Evolutionary conservation across 1,140 invertebrate genomes (phyloP), one percentile per base, ranked within the genome.

Genomic region (Cydia amplana): DNA sequence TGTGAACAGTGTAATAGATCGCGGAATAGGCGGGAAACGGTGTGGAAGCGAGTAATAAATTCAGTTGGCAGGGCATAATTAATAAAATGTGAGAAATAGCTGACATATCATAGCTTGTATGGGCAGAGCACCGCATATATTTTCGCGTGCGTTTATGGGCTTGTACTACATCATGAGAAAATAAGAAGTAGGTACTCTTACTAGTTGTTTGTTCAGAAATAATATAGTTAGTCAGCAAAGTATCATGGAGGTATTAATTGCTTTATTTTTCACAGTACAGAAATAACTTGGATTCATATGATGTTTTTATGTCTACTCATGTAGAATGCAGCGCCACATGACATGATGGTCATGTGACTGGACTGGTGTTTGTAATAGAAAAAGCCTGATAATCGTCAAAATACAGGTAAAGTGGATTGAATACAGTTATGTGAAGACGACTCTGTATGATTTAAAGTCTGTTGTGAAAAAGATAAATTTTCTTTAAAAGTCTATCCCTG

Each of bases 81-180:
- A 81, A 82, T 85, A 87, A 86, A 85, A 87, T 84, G 87, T 91
- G 88, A 89, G 88, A 91, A 87, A 85, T 85, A 79, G 78, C 80
- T 88, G 88, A 89, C 89, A 90, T 87, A 89, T 87, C 84, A 77
- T 84, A 76, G 79, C 79, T 75, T 74, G 70, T 79, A 82, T 80
- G 77, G 74, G 75, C 28, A 73, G 46, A 73, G 67, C 65, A 75
- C 78, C 77, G 77, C 75, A 82, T 84, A 85, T 82, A 83, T 84
- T 88, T 89, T 83, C 74, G 79, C 83, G 79, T 80, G 82, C 84
- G 79, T 85, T 86, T 85, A 86, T 85, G 83, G 85, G 16, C 49
- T 67, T 28, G 16, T 20, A 14, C 18, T 78, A 55, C 12, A 70
- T 74, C 49, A 77, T 88, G 85, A 82, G 87, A 89, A 87, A 83